Conservation (phyloP, 37 sponge, comb jelly and placozoan genomes). For the Theonella swinhoei region DNA sequence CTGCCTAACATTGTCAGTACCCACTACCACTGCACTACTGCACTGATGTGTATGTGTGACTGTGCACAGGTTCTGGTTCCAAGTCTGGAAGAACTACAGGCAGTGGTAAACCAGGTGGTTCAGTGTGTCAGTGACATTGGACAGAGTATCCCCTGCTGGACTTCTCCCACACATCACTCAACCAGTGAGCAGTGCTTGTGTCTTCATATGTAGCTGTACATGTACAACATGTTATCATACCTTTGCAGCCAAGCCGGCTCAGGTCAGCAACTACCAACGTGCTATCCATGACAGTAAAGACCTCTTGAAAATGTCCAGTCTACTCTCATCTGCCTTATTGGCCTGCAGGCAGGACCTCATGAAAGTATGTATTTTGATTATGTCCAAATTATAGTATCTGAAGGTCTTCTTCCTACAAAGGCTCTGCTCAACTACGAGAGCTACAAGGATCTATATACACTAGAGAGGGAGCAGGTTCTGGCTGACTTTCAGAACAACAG, state of each 20-base stretch:
- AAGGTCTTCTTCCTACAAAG: slow-evolving; percentile 11
- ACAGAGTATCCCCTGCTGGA: slow-evolving; percentile 54
- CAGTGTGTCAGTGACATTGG: slow-evolving; percentile 72
- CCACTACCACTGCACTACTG: too few relatives aligned
- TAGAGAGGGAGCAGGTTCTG: slow-evolving; percentile 53
- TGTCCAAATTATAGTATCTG: slow-evolving; percentile 3
- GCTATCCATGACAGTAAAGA: slow-evolving; percentile 88
- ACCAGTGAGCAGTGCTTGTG: too few relatives aligned
- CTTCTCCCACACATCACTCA: neutral
- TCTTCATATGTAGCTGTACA: too few relatives aligned
- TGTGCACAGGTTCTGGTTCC: slow-evolving; percentile 80
- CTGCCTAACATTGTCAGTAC: slow-evolving; percentile 80
- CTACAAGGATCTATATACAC: slow-evolving; percentile 65
- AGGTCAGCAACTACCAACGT: slow-evolving; percentile 30
- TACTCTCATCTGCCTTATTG: slow-evolving; percentile 74
- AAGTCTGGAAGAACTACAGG: slow-evolving; percentile 93
- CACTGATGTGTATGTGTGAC: too few relatives aligned
- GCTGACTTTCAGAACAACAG: slow-evolving; percentile 55
- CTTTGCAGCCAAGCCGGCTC: too few relatives aligned
- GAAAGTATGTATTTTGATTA: slow-evolving; percentile 22
- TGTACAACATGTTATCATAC: too few relatives aligned
- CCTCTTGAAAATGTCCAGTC: slow-evolving; percentile 60
- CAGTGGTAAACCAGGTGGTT: slow-evolving; percentile 83
- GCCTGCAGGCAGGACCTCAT: slow-evolving; percentile 69
- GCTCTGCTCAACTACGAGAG: slow-evolving; percentile 54